These are phyloP conservation scores for Lumbricus terrestris DNA, from an alignment of 2,888 invertebrate genomes.

Conservation along the genomic window DNA sequence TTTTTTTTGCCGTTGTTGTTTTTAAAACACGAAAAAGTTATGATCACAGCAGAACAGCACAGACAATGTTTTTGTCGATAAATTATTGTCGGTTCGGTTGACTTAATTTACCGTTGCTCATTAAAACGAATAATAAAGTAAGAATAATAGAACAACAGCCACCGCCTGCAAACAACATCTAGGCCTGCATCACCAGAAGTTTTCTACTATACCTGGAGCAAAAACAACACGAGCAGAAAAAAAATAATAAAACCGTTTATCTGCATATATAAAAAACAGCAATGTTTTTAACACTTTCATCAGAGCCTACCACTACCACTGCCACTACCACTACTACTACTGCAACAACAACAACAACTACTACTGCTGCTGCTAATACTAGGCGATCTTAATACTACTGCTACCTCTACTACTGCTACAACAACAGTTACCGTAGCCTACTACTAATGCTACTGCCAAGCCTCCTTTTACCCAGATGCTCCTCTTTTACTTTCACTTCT, in stretches of 20 bases:
- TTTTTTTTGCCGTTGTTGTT: neutral
- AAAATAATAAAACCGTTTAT: neutral
- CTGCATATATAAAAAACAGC: neutral
- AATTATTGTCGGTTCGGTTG: neutral
- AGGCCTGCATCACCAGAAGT: neutral
- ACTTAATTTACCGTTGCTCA: neutral
- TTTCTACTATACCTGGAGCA: neutral
- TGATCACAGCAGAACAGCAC: neutral
- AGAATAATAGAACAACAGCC: neutral
- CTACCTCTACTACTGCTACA: no score
- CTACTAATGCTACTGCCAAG: no score
- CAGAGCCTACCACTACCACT: no score
- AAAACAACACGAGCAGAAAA: neutral
- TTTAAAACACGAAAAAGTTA: neutral
- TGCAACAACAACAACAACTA: no score
- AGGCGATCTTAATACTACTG: no score
- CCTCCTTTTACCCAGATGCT: neutral
- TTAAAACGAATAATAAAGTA: neutral
- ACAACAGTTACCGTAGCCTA: no score
- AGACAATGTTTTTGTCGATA: neutral
- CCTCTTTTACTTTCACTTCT: neutral
- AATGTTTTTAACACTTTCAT: no score
- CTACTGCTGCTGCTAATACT: no score
- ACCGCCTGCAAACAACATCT: neutral
- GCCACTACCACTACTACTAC: no score